Base-by-base conservation (phyloP, 2,797 vertebrate genomes). In the Sebastes iracundus region DNA sequence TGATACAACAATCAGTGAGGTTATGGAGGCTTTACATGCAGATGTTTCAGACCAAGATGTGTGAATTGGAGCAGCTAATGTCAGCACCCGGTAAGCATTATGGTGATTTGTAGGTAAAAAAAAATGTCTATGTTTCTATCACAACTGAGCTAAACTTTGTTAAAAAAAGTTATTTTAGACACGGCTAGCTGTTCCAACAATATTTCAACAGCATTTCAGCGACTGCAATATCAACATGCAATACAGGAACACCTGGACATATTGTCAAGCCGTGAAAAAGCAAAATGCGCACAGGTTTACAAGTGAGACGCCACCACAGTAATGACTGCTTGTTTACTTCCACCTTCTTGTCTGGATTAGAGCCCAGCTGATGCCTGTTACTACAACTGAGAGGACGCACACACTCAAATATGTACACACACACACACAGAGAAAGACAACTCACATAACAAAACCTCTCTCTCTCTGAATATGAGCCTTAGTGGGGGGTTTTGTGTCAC, bases 11-110 rank as follows among this genome's bases (percentile, higher is more conserved):
- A 49, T 20, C 46, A 46, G 14, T 46, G 42, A 18, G 16, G 16
- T 20, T 46, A 20, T 46, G 46, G 46, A 8, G 18, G 46, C 18
- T 49, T 49, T 20, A 18, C 46, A 0, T 0, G 46, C 46, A 49
- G 46, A 0, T 49, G 18, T 0, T 49, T 49, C 46, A 49, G 18
- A 49, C 7, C 18, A 8, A 0, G 16, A 49, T 20, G 46, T 49
- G 7, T 49, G 46, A 49, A 1, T 18, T 18, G 23, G 16, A 10
- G 35, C 11, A 71, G 58, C 70, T 52, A n/a, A 11, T 12, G 10
- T 18, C 42, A 62, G 16, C 23, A 67, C 32, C 0, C 23, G 1
- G 25, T 9, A 32, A 64, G 22, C 4, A 35, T 72, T 59, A 25
- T n/a, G 16, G 23, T 33, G 56, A 35, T 55, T 63, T 56, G 7